Conservation (phyloP, 2,888 invertebrate genomes). For the Ornithoptera priamus region DNA sequence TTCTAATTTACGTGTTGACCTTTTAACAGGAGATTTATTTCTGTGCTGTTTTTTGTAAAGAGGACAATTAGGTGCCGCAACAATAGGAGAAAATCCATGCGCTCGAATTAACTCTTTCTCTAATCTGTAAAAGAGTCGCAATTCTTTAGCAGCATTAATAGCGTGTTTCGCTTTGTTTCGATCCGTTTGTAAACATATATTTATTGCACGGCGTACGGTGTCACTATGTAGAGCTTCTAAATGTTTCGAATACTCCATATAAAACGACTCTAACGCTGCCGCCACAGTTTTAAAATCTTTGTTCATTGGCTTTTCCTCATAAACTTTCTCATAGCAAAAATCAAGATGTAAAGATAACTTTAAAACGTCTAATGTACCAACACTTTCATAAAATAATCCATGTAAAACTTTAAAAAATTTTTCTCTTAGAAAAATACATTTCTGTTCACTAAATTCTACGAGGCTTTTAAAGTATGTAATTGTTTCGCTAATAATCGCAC, state of each 20-base stretch:
- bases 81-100: constrained; percentile 46
- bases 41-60: constrained; percentile 12
- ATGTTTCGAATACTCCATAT: constrained; percentile 69
- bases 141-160: constrained; percentile 78
- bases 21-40: neutral
- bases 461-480: constrained; percentile 53
- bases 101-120: constrained; percentile 68
- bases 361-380: constrained; percentile 78
- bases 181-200: constrained; percentile 74
- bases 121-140: constrained; percentile 71
- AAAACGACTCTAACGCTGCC: constrained; percentile 79
- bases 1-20: neutral
- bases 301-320: constrained; percentile 79
- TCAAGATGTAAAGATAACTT: constrained; percentile 81
- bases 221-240: constrained; percentile 79
- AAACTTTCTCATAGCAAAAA: constrained; percentile 82
- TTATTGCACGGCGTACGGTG: constrained; percentile 74
- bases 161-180: constrained; percentile 73
- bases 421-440: constrained; percentile 71
- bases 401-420: constrained; percentile 78
- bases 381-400: constrained; percentile 77
- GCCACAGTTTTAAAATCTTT: constrained; percentile 78
- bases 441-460: constrained; percentile 70
- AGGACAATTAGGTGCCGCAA: constrained; percentile 17
- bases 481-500: constrained; percentile 42